A percentile compares a stretch with the other conserved stretches of the same genome.
Evolutionary conservation across 2,113 vertebrate genomes (phyloP).

Genomic region (pig (Sus scrofa)): DNA sequence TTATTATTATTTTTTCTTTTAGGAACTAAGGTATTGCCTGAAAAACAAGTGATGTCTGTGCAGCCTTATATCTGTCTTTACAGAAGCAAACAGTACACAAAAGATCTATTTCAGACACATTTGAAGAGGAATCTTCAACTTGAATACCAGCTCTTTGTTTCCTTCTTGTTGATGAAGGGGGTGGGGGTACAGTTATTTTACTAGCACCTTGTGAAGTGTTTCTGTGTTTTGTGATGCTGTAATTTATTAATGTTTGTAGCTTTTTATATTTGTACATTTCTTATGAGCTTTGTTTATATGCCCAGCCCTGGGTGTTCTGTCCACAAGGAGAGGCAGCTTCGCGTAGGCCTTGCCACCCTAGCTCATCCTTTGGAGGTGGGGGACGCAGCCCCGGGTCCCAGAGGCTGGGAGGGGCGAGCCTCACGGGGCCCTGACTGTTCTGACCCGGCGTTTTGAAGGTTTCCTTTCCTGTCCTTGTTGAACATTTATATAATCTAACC

Average conservation of each 20-base stretch:
- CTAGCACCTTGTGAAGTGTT: slow-evolving; percentile 99
- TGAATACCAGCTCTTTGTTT: slow-evolving; percentile 95
- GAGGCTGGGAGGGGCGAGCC: slow-evolving; percentile 72
- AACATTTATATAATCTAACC: slow-evolving; percentile 90
- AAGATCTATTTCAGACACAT: slow-evolving; percentile 89
- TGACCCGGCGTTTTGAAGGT: slow-evolving; percentile 79
- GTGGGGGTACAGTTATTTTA: slow-evolving; percentile 97
- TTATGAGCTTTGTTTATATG: slow-evolving; percentile 97
- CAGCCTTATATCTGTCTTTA: slow-evolving; percentile 91
- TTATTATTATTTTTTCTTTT: slow-evolving; percentile 79
- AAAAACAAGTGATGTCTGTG: slow-evolving; percentile 92
- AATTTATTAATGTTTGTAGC: slow-evolving; percentile 99
- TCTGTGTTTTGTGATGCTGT: slow-evolving; percentile 99
- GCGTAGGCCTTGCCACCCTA: slow-evolving; percentile 84
- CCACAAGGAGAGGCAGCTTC: slow-evolving; percentile 84
- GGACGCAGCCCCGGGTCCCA: slow-evolving; percentile 61
- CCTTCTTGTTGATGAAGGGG: slow-evolving; percentile 94
- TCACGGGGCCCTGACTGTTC: slow-evolving; percentile 81
- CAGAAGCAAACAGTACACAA: slow-evolving; percentile 87
- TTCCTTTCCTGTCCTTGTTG: slow-evolving; percentile 86
- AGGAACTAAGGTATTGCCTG: slow-evolving; percentile 93
- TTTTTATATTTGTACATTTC: slow-evolving; percentile 99
- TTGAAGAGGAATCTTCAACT: slow-evolving; percentile 88
- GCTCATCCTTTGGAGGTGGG: slow-evolving; percentile 77
- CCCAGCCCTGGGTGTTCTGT: slow-evolving; percentile 93